Percentiles rank a stretch among this genome's conserved stretches.
Evolutionary conservation across 2,888 invertebrate species (phyloP).

Genomic region (Aspidiotus destructor): DNA sequence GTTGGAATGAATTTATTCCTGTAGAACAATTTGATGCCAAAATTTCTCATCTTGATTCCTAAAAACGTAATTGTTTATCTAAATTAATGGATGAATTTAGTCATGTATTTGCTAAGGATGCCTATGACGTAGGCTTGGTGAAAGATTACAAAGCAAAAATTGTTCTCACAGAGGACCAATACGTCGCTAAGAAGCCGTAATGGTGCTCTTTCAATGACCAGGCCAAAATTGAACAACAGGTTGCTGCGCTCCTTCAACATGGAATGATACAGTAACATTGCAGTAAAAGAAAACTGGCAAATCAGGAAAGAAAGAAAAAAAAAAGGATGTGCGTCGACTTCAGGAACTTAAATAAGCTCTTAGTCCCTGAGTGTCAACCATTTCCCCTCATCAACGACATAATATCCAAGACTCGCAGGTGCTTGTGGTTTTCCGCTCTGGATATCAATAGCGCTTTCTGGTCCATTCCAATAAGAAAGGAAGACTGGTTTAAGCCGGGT

Average conservation of each 20-base stretch:
- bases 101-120: neutral
- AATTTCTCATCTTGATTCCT: neutral
- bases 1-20: too few species aligned
- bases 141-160: neutral
- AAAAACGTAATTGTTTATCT: neutral
- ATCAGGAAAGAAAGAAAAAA: slow-evolving; percentile 6
- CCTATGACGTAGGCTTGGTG: neutral
- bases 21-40: neutral
- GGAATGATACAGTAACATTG: slow-evolving; percentile 15
- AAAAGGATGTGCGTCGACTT: slow-evolving; percentile 17
- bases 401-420: slow-evolving; percentile 37
- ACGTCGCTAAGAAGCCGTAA: slow-evolving; percentile 10
- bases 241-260: slow-evolving; percentile 8
- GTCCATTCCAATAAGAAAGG: slow-evolving; percentile 36
- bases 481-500: slow-evolving; percentile 22
- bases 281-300: slow-evolving; percentile 16
- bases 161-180: neutral
- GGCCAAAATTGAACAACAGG: slow-evolving; percentile 18
- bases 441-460: slow-evolving; percentile 42
- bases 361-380: slow-evolving; percentile 17
- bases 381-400: slow-evolving; percentile 19
- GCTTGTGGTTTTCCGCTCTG: slow-evolving; percentile 40
- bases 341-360: slow-evolving; percentile 19
- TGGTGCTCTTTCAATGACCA: slow-evolving; percentile 20
- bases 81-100: neutral